These are phyloP conservation scores for Seriola aureovittata DNA, from an alignment of 2,113 vertebrate species.

Conservation along the genomic window DNA sequence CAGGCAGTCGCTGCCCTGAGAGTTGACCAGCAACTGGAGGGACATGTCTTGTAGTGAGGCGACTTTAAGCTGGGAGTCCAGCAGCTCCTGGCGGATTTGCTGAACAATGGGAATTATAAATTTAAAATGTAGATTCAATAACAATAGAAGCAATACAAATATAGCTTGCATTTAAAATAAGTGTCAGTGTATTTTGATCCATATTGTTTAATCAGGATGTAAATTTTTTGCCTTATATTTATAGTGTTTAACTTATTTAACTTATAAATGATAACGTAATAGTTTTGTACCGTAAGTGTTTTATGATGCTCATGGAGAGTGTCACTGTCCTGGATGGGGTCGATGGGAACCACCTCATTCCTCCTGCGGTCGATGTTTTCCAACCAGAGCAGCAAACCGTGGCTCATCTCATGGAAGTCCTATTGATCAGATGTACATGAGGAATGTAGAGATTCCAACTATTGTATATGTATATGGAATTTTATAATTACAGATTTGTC, in stretches of 20 bases:
- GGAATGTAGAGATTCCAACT: not conserved
- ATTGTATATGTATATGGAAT: not conserved
- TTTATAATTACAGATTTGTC: not conserved
- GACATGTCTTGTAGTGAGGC: constrained; percentile 96
- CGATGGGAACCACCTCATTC: constrained; percentile 93
- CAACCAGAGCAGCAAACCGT: constrained; percentile 94
- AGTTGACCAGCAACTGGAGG: constrained; percentile 93
- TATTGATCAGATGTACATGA: constrained; percentile 59
- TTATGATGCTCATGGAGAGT: constrained; percentile 91
- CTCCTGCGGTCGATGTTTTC: constrained; percentile 98
- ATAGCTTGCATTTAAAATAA: not conserved
- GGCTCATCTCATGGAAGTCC: constrained; percentile 99
- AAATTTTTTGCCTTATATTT: not conserved
- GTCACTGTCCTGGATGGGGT: constrained; percentile 88
- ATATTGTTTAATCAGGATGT: not conserved
- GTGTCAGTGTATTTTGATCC: not conserved
- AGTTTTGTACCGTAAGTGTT: constrained; percentile 89
- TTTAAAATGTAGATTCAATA: not conserved
- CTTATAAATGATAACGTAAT: not conserved
- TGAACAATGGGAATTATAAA: constrained; percentile 64
- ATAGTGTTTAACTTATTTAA: not conserved
- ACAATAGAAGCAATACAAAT: not conserved
- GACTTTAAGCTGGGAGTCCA: constrained; percentile 94
- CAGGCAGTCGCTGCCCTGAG: constrained; percentile 94
- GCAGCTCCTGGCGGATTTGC: constrained; percentile 95